A percentile compares a stretch with the other conserved stretches of the same genome.
These are phyloP conservation scores for Dendrocopos noguchii DNA, from an alignment of 2,113 vertebrate genomes.

Conservation along the genomic window DNA sequence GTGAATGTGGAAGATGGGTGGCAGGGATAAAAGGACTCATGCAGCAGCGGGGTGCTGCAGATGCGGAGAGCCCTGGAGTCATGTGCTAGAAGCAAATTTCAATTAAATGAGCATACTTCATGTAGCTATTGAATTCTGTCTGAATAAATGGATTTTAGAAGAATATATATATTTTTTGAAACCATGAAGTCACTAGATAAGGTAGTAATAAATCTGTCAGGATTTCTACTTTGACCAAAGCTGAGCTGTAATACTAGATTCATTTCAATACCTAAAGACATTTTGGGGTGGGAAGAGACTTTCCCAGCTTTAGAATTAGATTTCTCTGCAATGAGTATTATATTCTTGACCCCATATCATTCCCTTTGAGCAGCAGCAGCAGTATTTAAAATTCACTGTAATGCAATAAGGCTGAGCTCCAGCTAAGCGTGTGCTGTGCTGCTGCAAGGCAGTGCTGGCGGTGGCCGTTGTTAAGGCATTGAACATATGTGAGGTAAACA, in stretches of 20 bases:
- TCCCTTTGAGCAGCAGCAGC: slow-evolving; percentile 43
- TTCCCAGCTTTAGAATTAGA: slow-evolving; percentile 54
- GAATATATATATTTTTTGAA: slow-evolving; percentile 64
- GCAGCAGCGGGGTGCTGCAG: slow-evolving; percentile 17
- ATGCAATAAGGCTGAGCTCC: slow-evolving; percentile 36
- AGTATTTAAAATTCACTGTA: slow-evolving; percentile 45
- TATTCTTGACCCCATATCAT: slow-evolving; percentile 20
- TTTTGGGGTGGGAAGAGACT: slow-evolving; percentile 37
- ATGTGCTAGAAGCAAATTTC: slow-evolving; percentile 56
- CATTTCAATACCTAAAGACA: slow-evolving; percentile 70
- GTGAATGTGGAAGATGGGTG: slow-evolving; percentile 18
- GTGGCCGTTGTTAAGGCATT: neutral
- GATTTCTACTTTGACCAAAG: slow-evolving; percentile 63
- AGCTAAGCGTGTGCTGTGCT: neutral
- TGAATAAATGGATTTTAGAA: slow-evolving; percentile 72
- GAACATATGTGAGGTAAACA: neutral
- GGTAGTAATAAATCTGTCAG: slow-evolving; percentile 70
- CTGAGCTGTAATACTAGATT: slow-evolving; percentile 52
- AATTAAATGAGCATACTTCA: slow-evolving; percentile 67
- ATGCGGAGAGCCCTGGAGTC: slow-evolving; percentile 28
- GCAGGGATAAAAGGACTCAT: neutral
- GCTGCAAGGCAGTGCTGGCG: neutral
- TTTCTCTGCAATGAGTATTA: slow-evolving; percentile 33
- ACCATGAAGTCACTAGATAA: slow-evolving; percentile 66
- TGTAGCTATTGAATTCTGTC: slow-evolving; percentile 51